Evolutionary conservation across 2,797 vertebrate genomes (phyloP).

Genomic region (Siniperca undulata): DNA sequence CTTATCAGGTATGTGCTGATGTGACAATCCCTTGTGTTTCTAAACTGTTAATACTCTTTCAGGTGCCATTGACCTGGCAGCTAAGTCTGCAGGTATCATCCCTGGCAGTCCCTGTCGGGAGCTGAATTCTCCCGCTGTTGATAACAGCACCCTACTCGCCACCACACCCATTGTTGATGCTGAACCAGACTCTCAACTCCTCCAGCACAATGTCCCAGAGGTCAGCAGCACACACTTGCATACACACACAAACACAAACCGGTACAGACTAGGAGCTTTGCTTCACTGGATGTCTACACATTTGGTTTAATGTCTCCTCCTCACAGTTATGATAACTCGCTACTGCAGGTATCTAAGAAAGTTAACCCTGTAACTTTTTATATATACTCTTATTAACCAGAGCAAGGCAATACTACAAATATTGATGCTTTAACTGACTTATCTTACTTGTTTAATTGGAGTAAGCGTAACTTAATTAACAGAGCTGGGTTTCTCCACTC

Average conservation of each 20-base stretch:
- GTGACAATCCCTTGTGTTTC: slow-evolving; percentile 8
- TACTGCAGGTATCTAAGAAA: background rate
- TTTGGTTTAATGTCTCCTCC: background rate
- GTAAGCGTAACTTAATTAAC: background rate
- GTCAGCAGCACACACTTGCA: slow-evolving; percentile 70
- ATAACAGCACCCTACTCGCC: slow-evolving; percentile 58
- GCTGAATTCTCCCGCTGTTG: slow-evolving; percentile 74
- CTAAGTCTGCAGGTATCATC: slow-evolving; percentile 98
- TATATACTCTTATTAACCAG: background rate
- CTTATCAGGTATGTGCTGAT: background rate
- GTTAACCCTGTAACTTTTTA: background rate
- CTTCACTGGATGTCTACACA: background rate
- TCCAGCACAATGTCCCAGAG: slow-evolving; percentile 83
- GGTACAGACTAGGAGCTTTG: background rate
- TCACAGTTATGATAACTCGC: background rate
- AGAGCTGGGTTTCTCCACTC: background rate
- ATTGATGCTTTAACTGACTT: background rate
- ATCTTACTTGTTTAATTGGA: background rate
- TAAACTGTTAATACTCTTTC: slow-evolving; percentile 37
- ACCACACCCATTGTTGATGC: slow-evolving; percentile 55
- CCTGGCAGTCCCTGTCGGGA: slow-evolving; percentile 89
- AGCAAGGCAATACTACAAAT: background rate
- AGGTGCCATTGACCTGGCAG: slow-evolving; percentile 97
- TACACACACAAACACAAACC: background rate
- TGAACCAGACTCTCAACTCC: slow-evolving; percentile 75